These are phyloP conservation scores for Trachelus iudaicus DNA, from an alignment of 2,888 invertebrate species.

Conservation along the genomic window DNA sequence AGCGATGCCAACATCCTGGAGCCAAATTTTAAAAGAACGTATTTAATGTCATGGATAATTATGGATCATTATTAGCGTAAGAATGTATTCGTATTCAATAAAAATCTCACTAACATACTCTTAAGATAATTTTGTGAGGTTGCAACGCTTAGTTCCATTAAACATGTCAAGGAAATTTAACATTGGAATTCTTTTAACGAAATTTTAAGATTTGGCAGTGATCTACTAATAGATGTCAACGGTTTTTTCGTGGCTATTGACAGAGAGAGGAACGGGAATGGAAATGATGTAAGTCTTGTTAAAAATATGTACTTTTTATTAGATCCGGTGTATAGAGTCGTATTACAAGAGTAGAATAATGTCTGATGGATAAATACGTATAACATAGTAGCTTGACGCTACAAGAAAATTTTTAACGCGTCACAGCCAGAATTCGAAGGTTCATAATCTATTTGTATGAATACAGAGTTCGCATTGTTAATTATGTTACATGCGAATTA, in stretches of 20 bases:
- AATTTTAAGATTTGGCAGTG: not conserved
- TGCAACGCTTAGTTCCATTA: not conserved
- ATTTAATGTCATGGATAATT: not conserved
- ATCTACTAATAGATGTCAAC: not conserved
- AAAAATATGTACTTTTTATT: conserved; percentile 17
- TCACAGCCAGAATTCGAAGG: conserved; percentile 38
- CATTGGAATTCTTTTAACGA: not conserved
- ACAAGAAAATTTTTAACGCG: conserved; percentile 22
- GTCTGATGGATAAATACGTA: not conserved
- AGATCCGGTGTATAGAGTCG: conserved; percentile 2
- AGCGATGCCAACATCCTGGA: not conserved
- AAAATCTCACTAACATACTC: not conserved
- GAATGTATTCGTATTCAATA: not conserved
- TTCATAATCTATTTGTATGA: conserved; percentile 14
- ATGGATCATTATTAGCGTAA: not conserved
- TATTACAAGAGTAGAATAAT: conserved; percentile 16
- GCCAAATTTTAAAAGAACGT: conserved; percentile 1
- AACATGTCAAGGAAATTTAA: not conserved
- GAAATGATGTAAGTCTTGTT: not conserved
- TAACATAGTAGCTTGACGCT: conserved; percentile 24
- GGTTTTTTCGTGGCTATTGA: not conserved
- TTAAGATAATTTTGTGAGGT: not conserved
- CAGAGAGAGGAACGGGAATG: not conserved
- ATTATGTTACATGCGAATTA: not conserved
- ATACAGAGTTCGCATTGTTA: not conserved